These are phyloP conservation scores for Gobiocypris rarus DNA, from an alignment of 2,113 vertebrate species.

Conservation along the genomic window DNA sequence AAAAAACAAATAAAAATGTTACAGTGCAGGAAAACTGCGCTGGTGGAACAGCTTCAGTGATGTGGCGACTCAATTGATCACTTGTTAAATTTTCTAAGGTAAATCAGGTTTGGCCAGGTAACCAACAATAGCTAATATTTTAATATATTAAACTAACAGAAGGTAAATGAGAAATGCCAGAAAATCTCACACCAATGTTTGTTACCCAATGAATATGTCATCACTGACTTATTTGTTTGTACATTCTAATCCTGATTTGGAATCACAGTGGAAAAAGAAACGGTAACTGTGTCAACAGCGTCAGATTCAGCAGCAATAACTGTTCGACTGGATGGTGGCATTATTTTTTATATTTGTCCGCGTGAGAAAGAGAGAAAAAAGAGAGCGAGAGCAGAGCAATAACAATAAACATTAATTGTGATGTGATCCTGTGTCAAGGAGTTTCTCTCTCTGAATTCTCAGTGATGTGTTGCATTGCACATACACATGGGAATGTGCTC, in stretches of 20 bases:
- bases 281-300: neutral
- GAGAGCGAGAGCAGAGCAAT: neutral
- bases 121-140: neutral
- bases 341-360: neutral
- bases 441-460: neutral
- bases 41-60: neutral
- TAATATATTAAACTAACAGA: neutral
- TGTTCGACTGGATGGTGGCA: neutral
- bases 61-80: neutral
- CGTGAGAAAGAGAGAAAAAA: neutral
- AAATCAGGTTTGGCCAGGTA: neutral
- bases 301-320: neutral
- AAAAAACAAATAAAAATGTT: too few species aligned
- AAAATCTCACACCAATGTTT: neutral
- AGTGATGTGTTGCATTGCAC: slow-evolving; percentile 13
- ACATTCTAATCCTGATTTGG: neutral
- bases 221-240: neutral
- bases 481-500: neutral
- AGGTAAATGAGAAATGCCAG: neutral
- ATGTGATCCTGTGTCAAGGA: neutral
- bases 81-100: neutral
- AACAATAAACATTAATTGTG: slow-evolving; percentile 7
- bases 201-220: neutral
- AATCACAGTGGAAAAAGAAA: neutral
- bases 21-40: neutral